Evolutionary conservation across 2,797 vertebrate genomes (phyloP).

Genomic region (Neopelma chrysocephalum): DNA sequence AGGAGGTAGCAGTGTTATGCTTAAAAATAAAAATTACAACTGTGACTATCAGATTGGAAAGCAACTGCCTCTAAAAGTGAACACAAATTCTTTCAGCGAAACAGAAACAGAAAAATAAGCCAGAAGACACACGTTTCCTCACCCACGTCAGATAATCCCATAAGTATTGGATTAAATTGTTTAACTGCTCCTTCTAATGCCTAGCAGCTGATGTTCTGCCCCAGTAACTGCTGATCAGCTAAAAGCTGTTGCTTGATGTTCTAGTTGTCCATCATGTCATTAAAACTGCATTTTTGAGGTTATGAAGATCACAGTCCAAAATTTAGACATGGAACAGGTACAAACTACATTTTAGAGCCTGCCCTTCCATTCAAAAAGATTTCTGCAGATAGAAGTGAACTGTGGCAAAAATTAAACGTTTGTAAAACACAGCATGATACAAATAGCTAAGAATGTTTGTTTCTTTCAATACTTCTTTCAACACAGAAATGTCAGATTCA

Average conservation of each 20-base stretch:
- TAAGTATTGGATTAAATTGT: background rate
- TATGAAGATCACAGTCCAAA: background rate
- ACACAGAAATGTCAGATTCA: background rate
- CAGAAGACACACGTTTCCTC: background rate
- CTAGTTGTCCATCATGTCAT: background rate
- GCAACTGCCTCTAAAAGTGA: background rate
- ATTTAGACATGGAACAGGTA: background rate
- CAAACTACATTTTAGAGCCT: background rate
- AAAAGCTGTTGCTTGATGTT: background rate
- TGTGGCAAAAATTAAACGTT: background rate
- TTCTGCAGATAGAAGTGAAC: background rate
- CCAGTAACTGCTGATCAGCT: background rate
- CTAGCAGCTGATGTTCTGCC: constrained; percentile 21
- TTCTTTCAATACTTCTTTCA: background rate
- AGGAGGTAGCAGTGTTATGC: background rate
- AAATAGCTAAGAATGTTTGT: background rate
- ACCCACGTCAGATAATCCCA: background rate
- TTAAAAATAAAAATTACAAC: background rate
- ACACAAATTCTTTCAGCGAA: background rate
- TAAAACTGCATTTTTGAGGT: background rate
- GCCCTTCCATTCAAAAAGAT: background rate
- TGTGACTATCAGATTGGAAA: background rate
- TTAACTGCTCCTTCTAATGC: background rate
- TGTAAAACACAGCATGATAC: background rate
- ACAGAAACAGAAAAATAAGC: background rate